Conservation (phyloP, 2,113 vertebrate species). For the Brachypodius melanocephalos region DNA sequence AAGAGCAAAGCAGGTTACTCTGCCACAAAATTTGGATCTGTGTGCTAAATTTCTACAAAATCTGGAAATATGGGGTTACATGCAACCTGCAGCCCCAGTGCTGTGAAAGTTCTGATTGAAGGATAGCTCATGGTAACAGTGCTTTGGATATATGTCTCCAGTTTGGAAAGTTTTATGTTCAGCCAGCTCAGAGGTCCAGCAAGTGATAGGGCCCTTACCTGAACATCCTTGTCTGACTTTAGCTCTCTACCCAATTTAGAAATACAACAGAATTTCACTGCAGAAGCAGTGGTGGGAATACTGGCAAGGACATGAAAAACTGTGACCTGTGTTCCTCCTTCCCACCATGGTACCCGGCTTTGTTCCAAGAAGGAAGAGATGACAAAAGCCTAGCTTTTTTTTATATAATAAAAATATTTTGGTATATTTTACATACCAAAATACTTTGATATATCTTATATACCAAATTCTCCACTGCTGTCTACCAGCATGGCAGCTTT, state of each 20-base stretch:
- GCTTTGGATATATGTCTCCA: not conserved
- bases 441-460: no score
- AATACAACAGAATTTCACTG: not conserved
- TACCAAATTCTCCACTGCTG: not conserved
- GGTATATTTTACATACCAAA: not conserved
- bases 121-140: not conserved
- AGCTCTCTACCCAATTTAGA: not conserved
- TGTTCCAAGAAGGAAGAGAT: not conserved
- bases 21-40: not conserved
- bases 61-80: not conserved
- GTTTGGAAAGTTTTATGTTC: not conserved
- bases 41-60: not conserved
- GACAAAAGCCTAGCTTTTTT: not conserved
- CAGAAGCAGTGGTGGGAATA: not conserved
- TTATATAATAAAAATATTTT: not conserved
- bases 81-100: not conserved
- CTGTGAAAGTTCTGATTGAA: not conserved
- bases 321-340: not conserved
- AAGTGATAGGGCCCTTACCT: not conserved
- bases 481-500: not conserved
- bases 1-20: not conserved
- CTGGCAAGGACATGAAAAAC: not conserved
- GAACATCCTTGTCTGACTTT: not conserved
- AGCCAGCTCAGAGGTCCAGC: not conserved
- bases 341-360: not conserved